Conservation (phyloP, 2,797 vertebrate species). For the Rhodeus uyekii region DNA sequence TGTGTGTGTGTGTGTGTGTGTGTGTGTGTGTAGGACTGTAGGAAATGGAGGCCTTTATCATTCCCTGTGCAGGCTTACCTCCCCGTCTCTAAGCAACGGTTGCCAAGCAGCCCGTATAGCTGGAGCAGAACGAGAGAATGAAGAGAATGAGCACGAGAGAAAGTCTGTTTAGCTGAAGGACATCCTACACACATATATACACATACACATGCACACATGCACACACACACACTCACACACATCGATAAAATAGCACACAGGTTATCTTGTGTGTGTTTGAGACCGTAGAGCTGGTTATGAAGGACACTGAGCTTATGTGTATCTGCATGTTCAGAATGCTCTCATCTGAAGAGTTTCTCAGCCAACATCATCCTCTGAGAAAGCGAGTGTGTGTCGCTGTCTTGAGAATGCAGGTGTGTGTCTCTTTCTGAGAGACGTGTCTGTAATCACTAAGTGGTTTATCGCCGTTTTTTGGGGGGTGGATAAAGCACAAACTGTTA, state of each 20-base stretch:
- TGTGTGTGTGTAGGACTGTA: slow-evolving; percentile 22
- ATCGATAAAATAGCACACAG: slow-evolving; percentile 1
- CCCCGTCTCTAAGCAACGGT: slow-evolving; percentile 53
- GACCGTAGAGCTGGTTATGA: slow-evolving; percentile 4
- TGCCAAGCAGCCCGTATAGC: slow-evolving; percentile 57
- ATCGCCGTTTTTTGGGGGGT: neutral
- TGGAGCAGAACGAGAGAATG: slow-evolving; percentile 50
- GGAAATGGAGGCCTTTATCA: slow-evolving; percentile 50
- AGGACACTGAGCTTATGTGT: slow-evolving; percentile 4
- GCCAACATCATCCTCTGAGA: slow-evolving; percentile 10
- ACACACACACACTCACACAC: slow-evolving; percentile 25
- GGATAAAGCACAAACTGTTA: neutral
- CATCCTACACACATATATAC: slow-evolving; percentile 39
- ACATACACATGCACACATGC: slow-evolving; percentile 26
- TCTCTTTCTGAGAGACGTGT: slow-evolving; percentile 16
- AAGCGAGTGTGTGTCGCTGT: neutral
- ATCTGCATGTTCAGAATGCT: slow-evolving; percentile 32
- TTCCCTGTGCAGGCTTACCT: slow-evolving; percentile 45
- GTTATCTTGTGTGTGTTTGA: slow-evolving; percentile 10
- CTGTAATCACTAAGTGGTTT: slow-evolving; percentile 21
- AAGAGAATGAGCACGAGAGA: slow-evolving; percentile 43
- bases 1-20: slow-evolving; percentile 21
- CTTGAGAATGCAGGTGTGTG: slow-evolving; percentile 26
- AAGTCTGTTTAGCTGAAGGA: slow-evolving; percentile 49
- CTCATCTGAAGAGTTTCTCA: slow-evolving; percentile 17